A percentile compares a stretch with the other conserved stretches of the same genome.
Evolutionary conservation across 2,888 invertebrate species (phyloP).

Genomic region (Phoronis australis): DNA sequence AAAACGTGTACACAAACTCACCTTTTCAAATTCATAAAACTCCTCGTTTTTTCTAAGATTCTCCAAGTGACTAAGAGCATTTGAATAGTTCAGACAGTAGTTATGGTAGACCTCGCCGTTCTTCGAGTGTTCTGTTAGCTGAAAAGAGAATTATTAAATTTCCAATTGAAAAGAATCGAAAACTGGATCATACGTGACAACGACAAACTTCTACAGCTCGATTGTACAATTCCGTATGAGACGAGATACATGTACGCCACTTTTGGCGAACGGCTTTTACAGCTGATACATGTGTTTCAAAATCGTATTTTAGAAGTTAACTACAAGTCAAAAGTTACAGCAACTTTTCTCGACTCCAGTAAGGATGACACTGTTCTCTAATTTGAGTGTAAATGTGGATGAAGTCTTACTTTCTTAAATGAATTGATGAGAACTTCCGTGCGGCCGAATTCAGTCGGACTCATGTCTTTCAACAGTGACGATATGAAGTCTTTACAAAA

Average conservation of each 20-base stretch:
- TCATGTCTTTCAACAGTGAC: conserved; percentile 52
- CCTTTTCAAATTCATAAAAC: conserved; percentile 62
- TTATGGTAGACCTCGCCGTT: conserved; percentile 60
- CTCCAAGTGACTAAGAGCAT: conserved; percentile 61
- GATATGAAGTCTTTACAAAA: conserved; percentile 58
- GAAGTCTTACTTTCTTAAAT: conserved; percentile 54
- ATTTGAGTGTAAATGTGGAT: not conserved
- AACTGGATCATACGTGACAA: no score
- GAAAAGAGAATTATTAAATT: no score
- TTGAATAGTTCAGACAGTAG: conserved; percentile 63
- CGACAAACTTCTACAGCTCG: no score
- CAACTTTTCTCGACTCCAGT: not conserved
- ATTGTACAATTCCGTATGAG: no score
- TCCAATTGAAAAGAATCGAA: no score
- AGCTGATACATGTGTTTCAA: no score
- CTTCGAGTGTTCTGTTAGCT: conserved; percentile 49
- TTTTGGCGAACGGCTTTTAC: no score
- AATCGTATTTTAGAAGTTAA: no score
- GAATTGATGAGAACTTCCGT: conserved; percentile 57
- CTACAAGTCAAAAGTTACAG: not conserved
- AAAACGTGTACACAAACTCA: no score
- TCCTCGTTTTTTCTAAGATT: conserved; percentile 59
- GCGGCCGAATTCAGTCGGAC: conserved; percentile 50
- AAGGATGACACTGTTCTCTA: not conserved
- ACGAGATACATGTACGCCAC: no score